Base-by-base conservation (phyloP, 1,140 invertebrate genomes). In the Dolichoris vasculosae region DNA sequence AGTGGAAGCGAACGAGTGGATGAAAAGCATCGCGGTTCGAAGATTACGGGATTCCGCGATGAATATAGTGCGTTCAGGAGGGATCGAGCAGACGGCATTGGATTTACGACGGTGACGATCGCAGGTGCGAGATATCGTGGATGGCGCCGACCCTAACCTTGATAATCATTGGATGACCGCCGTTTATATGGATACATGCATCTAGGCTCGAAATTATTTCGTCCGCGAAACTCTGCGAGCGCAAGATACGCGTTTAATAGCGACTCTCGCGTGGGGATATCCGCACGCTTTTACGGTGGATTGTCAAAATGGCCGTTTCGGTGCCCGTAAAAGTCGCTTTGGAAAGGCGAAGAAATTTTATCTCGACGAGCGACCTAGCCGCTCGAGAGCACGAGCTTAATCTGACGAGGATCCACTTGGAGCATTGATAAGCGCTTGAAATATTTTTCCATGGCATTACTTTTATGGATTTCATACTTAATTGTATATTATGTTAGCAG, bases 341-440 rank as follows among this genome's bases (percentile, higher is more conserved):
- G 79, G 84, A 79, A 81, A 84, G 79, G 51, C 75, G 26, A 77
- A 40, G 83, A 79, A 86, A 86, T 86, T 86, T 86, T 86, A 82
- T 86, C 79, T 76, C 20, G 63, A 55, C 67, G 82, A n/a, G 77
- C 78, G 23, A 6, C n/a, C 64, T 30, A 55, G 69, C 69, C 81
- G 40, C 80, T 48, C 82, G 55, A 38, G 51, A 83, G 69, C 35
- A 4, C 23, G 59, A 23, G n/a, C 81, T 81, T 85, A 85, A 85
- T 81, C 84, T 85, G 43, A 59, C 63, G 55, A 40, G 51, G 67
- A 76, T n/a, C 82, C 83, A 69, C 83, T 84, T 77, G 55, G 55
- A 26, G 9, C 55, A 55, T 76, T 78, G 84, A 86, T 86, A 86
- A 77, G 73, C 79, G 35, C 32, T 35, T 69, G 59, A 75, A 43